Conservation (phyloP, 2,113 vertebrate species). For the Phrynosoma blainvillii region DNA sequence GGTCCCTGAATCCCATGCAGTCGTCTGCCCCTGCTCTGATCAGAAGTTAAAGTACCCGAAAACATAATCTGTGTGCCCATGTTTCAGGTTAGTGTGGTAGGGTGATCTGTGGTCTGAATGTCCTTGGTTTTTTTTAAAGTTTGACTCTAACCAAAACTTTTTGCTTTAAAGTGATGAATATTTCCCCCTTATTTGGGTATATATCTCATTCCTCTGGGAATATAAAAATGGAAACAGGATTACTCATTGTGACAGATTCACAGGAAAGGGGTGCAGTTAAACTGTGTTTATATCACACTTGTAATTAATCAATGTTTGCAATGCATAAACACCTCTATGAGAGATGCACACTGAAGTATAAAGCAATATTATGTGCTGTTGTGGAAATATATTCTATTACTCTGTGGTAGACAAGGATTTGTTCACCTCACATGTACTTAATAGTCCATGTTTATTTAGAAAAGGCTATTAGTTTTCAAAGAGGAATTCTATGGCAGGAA, state of each 20-base stretch:
- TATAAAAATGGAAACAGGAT: no score
- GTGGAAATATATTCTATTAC: neutral
- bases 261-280: neutral
- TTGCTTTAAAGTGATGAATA: no score
- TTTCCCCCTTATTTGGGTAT: no score
- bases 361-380: neutral
- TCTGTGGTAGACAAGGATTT: neutral
- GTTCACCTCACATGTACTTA: neutral
- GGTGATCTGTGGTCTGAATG: no score
- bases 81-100: no score
- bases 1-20: no score
- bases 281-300: neutral
- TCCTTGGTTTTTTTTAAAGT: no score
- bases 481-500: neutral
- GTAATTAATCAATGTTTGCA: slow-evolving; percentile 11
- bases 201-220: no score
- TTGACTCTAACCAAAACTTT: no score
- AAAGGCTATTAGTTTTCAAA: neutral
- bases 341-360: neutral
- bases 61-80: no score
- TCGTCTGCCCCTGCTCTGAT: no score
- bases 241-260: neutral
- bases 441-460: neutral
- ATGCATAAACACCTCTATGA: neutral
- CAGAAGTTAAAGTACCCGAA: no score